Percentiles rank a stretch among this genome's conserved stretches.
phyloP scores from a whole-genome alignment of 2,888 invertebrate genomes.

The Tolmerus cingulatus region DNA sequence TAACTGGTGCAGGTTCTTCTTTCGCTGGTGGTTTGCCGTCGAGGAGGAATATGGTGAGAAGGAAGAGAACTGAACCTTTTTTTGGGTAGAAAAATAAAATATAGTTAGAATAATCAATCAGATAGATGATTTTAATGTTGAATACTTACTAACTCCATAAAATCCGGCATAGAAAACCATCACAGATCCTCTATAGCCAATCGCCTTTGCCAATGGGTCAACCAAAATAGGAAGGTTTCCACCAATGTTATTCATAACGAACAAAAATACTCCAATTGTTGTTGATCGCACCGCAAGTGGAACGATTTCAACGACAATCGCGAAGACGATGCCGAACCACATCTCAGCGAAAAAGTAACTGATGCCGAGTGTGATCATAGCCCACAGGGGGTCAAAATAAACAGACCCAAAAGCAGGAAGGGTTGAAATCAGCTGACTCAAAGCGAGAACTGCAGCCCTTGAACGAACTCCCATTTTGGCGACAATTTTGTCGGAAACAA shows the following conservation, averaged over 20 bases:
- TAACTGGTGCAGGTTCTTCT: not conserved
- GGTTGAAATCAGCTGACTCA: slow-evolving; percentile 84
- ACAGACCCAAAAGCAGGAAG: slow-evolving; percentile 88
- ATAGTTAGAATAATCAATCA: not conserved
- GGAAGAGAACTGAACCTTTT: slow-evolving; percentile 82
- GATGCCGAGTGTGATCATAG: slow-evolving; percentile 86
- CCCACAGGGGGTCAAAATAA: slow-evolving; percentile 81
- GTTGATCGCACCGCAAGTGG: slow-evolving; percentile 83
- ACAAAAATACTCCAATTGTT: slow-evolving; percentile 85
- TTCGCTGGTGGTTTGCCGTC: slow-evolving; percentile 65
- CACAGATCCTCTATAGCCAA: slow-evolving; percentile 83
- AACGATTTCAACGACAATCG: slow-evolving; percentile 88
- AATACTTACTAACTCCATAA: slow-evolving; percentile 80
- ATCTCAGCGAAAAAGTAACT: slow-evolving; percentile 93
- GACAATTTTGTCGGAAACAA: slow-evolving; percentile 86
- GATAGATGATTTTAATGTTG: not conserved
- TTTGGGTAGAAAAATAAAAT: slow-evolving; percentile 42
- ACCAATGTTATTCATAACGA: slow-evolving; percentile 92
- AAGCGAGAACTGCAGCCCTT: slow-evolving; percentile 78
- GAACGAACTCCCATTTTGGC: slow-evolving; percentile 86
- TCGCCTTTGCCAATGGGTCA: slow-evolving; percentile 81
- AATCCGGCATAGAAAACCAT: slow-evolving; percentile 90
- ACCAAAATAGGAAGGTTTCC: slow-evolving; percentile 89
- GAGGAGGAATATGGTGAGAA: slow-evolving; percentile 82
- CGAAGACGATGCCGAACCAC: slow-evolving; percentile 94